Conservation (phyloP, 1,140 invertebrate species). For the Caenorhabditis briggsae region DNA sequence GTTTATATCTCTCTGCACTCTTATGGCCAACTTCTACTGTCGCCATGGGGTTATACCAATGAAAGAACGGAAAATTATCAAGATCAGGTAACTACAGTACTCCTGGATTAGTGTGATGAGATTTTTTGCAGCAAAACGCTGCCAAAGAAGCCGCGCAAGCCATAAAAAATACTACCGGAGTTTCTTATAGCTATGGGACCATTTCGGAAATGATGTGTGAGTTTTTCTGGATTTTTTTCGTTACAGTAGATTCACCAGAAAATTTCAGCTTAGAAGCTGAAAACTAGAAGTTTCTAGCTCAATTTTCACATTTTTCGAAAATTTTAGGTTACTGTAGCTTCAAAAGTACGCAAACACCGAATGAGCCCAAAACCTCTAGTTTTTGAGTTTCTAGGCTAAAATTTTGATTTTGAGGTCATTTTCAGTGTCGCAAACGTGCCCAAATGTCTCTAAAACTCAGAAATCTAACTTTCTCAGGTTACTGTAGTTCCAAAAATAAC, state of each 20-base stretch:
- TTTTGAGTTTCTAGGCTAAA: no score
- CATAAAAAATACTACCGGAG: conserved; percentile 73
- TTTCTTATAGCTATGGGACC: conserved; percentile 72
- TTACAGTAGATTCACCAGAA: neutral
- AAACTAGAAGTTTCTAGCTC: no score
- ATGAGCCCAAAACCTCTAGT: no score
- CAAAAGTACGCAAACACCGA: no score
- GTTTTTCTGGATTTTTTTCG: neutral
- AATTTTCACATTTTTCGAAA: no score
- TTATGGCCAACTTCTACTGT: conserved; percentile 79
- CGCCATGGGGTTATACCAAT: conserved; percentile 79
- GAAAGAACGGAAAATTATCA: conserved; percentile 71
- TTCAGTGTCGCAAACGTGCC: no score
- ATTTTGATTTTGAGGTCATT: no score
- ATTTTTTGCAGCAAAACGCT: conserved; percentile 67
- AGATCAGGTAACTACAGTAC: conserved; percentile 68
- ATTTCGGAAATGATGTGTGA: conserved; percentile 75
- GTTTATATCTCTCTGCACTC: conserved; percentile 74
- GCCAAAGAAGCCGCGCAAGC: conserved; percentile 74
- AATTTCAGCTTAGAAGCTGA: no score
- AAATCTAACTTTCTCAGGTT: neutral
- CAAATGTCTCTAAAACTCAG: no score
- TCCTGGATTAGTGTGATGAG: conserved; percentile 2
- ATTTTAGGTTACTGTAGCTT: neutral
- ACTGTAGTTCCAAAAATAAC: neutral